Conservation (phyloP, 2,797 vertebrate species). For the Anguilla megastoma region DNA sequence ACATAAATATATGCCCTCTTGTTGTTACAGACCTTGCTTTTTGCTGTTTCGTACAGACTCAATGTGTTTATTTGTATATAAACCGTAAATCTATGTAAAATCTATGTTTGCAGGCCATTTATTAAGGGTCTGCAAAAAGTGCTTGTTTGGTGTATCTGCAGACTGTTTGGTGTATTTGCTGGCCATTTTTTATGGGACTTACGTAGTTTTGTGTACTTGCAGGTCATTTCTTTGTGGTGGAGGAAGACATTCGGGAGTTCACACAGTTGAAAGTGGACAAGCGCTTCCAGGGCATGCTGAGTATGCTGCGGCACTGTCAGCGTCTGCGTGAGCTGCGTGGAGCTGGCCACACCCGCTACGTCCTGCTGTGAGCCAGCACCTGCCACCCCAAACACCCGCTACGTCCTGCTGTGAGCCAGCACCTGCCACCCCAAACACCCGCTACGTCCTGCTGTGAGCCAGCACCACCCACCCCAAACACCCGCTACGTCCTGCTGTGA, state of each 20-base stretch:
- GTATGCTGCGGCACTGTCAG: slow-evolving; percentile 87
- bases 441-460: too few species aligned
- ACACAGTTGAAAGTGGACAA: slow-evolving; percentile 81
- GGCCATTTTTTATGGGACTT: neutral
- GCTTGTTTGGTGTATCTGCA: neutral
- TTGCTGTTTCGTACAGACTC: neutral
- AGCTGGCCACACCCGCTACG: slow-evolving; percentile 73
- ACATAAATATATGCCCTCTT: neutral
- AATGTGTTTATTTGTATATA: neutral
- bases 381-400: neutral
- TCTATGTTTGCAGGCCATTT: too few species aligned
- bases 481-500: slow-evolving; percentile 77
- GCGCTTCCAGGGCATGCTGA: slow-evolving; percentile 81
- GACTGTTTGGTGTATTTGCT: neutral
- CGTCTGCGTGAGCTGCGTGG: slow-evolving; percentile 79
- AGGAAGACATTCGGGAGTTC: slow-evolving; percentile 84
- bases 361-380: slow-evolving; percentile 62
- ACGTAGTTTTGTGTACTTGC: slow-evolving; percentile 25
- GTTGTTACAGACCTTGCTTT: neutral
- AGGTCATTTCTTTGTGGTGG: slow-evolving; percentile 89
- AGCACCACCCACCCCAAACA: neutral
- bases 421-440: too few species aligned
- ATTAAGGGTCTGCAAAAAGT: neutral
- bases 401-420: neutral
- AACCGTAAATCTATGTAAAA: too few species aligned